Evolutionary conservation across 30 jellyfish, hydroid and myxozoan genomes (phyloP), one percentile per base, ranked within the genome.

Genomic region (Hydra vulgaris): DNA sequence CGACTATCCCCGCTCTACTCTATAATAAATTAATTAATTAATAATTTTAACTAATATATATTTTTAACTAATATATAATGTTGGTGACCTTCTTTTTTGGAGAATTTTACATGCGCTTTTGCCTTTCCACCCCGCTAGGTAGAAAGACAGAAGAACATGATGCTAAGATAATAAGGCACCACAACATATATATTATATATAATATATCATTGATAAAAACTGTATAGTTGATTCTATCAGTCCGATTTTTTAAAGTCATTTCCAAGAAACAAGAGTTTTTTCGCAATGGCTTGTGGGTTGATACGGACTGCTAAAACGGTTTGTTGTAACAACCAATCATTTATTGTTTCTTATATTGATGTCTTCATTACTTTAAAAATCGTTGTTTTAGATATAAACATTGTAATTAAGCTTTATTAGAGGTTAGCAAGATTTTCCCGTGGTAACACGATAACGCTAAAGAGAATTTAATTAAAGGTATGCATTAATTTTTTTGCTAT

Each of bases 281-380:
- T 3, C 12, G 61, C 83, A 75, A 53, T 23, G 83, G 71, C n/a
- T 75, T 75, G 71, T 75, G 83, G 83, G 83, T 21, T 75, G 83
- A 75, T 75, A 75, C 71, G 83, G 40, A 0, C 40, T 75, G 66
- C 83, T 75, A 21, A 75, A 23, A 26, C 20, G 21, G n/a, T 0
- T 7, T 75, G 53, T 25, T 15, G 16, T 8, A 25, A 17, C 7
- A 75, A 20, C 83, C 70, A 75, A 75, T 75, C 83, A 75, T 17
- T 17, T 40, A 40, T 40, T 12, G 61, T 75, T 22, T 1, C n/a
- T 7, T 66, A n/a, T 23, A 25, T 70, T 7, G 56, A 25, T 25
- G 83, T 75, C 40, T 25, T 7, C 23, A 8, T 54, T 21, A 21
- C 67, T 0, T 23, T 8, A 25, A 25, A 0, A 21, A 7, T 25